These are phyloP conservation scores for Willisornis vidua DNA, from an alignment of 2,113 vertebrate species.

Conservation along the genomic window DNA sequence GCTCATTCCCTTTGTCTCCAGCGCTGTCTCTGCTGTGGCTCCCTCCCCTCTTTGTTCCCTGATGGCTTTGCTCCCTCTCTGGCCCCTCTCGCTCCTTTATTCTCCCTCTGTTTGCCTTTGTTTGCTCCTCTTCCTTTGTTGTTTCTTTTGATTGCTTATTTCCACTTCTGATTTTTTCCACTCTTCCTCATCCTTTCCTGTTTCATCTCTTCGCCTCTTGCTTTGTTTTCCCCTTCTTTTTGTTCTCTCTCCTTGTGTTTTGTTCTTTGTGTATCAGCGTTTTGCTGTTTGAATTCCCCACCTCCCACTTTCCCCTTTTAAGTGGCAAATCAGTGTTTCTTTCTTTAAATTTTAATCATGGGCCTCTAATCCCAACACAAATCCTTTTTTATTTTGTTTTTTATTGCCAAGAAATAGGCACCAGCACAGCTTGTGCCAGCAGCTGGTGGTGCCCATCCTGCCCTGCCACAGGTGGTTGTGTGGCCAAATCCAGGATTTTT, in stretches of 20 bases:
- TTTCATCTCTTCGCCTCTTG: background rate
- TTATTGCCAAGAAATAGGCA: background rate
- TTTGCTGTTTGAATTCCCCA: background rate
- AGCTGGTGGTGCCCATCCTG: background rate
- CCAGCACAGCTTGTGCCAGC: background rate
- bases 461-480: background rate
- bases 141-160: slow-evolving; percentile 30
- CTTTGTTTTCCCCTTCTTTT: background rate
- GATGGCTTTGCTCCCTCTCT: background rate
- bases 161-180: background rate
- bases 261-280: background rate
- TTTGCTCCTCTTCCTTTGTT: background rate
- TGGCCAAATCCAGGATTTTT: background rate
- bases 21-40: background rate
- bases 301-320: fast-evolving
- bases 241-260: background rate
- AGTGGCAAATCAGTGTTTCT: background rate
- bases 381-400: background rate
- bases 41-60: background rate
- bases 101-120: background rate
- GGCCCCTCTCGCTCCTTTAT: background rate
- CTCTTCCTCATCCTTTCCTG: background rate
- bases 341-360: background rate
- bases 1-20: background rate
- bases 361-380: background rate